Percentiles rank a stretch among this genome's conserved stretches.
phyloP scores from a whole-genome alignment of 2,113 vertebrate genomes.

The Salvator merianae region DNA sequence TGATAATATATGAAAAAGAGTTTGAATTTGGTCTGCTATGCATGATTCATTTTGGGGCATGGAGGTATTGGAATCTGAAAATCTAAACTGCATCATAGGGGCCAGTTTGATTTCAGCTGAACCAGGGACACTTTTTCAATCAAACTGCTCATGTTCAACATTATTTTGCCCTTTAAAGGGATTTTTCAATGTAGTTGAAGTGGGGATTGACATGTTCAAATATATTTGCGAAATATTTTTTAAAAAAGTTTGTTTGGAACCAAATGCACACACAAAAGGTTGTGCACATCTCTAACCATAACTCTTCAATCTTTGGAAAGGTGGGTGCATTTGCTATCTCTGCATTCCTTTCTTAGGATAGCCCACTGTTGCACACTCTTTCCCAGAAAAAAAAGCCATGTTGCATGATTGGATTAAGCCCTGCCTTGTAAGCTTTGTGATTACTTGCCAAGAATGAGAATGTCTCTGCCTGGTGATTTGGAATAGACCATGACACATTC shows the following conservation, averaged over 20 bases:
- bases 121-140: too few species aligned
- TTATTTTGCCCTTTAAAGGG: too few species aligned
- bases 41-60: neutral
- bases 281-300: neutral
- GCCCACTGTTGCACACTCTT: neutral
- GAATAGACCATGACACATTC: neutral
- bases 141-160: too few species aligned
- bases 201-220: too few species aligned
- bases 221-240: too few species aligned
- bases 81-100: too few species aligned
- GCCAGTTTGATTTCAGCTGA: too few species aligned
- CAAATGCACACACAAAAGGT: too few species aligned
- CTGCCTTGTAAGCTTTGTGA: neutral
- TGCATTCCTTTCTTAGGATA: neutral
- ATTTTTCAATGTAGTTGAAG: too few species aligned
- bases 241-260: too few species aligned
- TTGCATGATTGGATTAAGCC: neutral
- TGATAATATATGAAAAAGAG: neutral
- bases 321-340: neutral
- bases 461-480: neutral
- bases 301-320: neutral
- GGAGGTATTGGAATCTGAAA: neutral
- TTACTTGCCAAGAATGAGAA: neutral
- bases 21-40: neutral
- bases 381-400: neutral